Percentiles rank a stretch among this genome's conserved stretches.
These are phyloP conservation scores for Polypedilum pembai DNA, from an alignment of 1,140 invertebrate species.

Conservation along the genomic window DNA sequence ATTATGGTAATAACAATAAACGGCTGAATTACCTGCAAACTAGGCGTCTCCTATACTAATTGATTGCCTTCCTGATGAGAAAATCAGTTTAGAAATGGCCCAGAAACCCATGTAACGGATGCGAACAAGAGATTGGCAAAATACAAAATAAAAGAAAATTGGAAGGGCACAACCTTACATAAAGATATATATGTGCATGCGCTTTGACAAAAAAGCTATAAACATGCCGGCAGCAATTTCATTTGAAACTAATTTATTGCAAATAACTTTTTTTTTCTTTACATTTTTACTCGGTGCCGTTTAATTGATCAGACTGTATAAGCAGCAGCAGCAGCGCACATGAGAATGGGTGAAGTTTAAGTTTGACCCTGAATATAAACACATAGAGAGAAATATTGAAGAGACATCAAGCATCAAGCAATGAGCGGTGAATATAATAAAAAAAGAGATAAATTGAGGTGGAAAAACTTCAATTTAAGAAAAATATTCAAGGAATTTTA, in stretches of 20 bases:
- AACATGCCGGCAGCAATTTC: slow-evolving; percentile 8
- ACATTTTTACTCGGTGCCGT: background rate
- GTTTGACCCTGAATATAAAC: background rate
- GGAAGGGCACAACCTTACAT: slow-evolving; percentile 5
- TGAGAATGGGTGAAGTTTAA: background rate
- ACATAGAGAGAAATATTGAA: background rate
- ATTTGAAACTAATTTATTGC: slow-evolving; percentile 7
- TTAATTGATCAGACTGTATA: background rate
- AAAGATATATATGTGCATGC: background rate
- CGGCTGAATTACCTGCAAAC: background rate
- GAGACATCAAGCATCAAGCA: background rate
- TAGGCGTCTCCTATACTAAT: slow-evolving; percentile 4
- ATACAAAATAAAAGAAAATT: background rate
- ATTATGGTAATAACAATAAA: background rate
- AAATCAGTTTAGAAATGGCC: background rate
- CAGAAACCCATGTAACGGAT: background rate
- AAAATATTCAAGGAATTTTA: background rate
- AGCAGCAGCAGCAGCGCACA: background rate
- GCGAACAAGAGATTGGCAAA: slow-evolving; percentile 3
- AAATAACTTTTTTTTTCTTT: slow-evolving; percentile 7
- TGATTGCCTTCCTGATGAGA: background rate
- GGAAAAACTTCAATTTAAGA: no score
- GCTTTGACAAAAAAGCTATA: slow-evolving; percentile 9
- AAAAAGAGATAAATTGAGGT: no score
- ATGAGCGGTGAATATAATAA: background rate